Evolutionary conservation across 2,113 vertebrate genomes (phyloP), one percentile per base, ranked within the genome.

Genomic region (Lamprotornis superbus): DNA sequence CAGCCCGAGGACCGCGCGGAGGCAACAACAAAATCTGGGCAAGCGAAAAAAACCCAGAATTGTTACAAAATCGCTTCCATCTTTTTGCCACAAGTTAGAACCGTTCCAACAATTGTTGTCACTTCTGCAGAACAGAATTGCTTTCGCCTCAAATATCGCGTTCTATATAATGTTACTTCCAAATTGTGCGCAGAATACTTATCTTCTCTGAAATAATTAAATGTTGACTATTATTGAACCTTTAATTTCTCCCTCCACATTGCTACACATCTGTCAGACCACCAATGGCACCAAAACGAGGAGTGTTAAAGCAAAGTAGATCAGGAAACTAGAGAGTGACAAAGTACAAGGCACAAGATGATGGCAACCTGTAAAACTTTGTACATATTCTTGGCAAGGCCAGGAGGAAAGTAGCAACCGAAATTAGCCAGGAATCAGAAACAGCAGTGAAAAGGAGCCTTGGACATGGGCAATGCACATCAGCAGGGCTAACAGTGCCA

Each of bases 141-240:
- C 35, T 56, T 33, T 3, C 15, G 30, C 57, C 49, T 15, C 33
- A 4, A n/a, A 5, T 71, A 11, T 2, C 13, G 0, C 0, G 2
- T 28, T 49, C 63, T 15, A 0, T 4, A 0, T 3, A 12, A 2
- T 0, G 18, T 10, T 27, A 3, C 70, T 52, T 21, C 19, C 37
- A 8, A 30, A 21, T 4, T 6, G 35, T 5, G 15, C 0, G 0
- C 50, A 10, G 37, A 61, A 42, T 4, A 27, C 37, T 19, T 16
- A 1, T 0, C 5, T 61, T 18, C 57, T 33, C 35, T 30, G 22
- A 74, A 56, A 2, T 8, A 22, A 37, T 56, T 47, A 49, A 68
- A 44, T 10, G 5, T 7, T 20, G 22, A 3, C 13, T 64, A 4
- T 39, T 37, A 52, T 0, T 57, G 15, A 70, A 55, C 49, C 28